Percentiles rank a stretch among this genome's conserved stretches.
These are phyloP conservation scores for Eciton burchellii DNA, from an alignment of 1,140 invertebrate species.

Conservation along the genomic window DNA sequence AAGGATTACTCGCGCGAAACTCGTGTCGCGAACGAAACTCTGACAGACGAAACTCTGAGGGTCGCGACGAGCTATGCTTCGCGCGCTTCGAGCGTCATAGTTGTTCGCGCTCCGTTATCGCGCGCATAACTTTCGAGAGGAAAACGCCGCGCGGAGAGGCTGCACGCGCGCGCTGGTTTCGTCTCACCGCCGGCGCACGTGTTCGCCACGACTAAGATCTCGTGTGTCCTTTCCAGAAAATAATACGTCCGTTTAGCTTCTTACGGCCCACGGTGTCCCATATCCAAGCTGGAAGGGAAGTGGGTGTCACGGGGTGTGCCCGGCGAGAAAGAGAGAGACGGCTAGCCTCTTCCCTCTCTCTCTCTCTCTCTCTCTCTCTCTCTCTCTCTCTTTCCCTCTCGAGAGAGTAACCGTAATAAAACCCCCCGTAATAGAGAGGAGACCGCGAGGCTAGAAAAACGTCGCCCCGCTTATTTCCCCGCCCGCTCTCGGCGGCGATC, in stretches of 20 bases:
- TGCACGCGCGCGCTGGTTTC: constrained; percentile 59
- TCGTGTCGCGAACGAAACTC: too few species aligned
- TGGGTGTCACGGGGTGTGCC: constrained; percentile 78
- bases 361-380: too few species aligned
- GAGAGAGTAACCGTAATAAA: constrained; percentile 65
- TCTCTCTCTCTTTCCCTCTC: too few species aligned
- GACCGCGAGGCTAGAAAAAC: constrained; percentile 64
- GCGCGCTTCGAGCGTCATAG: constrained; percentile 16
- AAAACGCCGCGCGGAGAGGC: constrained; percentile 44
- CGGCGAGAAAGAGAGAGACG: background rate
- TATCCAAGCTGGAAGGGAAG: constrained; percentile 71
- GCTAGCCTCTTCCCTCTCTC: too few species aligned
- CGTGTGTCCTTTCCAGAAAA: constrained; percentile 79
- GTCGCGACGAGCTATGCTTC: background rate
- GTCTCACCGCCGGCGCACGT: constrained; percentile 66
- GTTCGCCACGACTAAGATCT: constrained; percentile 69
- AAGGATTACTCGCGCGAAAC: constrained; percentile 18
- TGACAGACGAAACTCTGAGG: too few species aligned
- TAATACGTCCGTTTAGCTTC: constrained; percentile 77
- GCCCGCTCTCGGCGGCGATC: constrained; percentile 13
- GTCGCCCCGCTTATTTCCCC: constrained; percentile 47
- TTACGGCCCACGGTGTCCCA: constrained; percentile 65
- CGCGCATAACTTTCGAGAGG: constrained; percentile 65
- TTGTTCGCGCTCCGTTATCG: constrained; percentile 71
- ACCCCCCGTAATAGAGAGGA: constrained; percentile 52